Evolutionary conservation across 2,888 invertebrate genomes (phyloP).

Genomic region (Fragum sueziense): DNA sequence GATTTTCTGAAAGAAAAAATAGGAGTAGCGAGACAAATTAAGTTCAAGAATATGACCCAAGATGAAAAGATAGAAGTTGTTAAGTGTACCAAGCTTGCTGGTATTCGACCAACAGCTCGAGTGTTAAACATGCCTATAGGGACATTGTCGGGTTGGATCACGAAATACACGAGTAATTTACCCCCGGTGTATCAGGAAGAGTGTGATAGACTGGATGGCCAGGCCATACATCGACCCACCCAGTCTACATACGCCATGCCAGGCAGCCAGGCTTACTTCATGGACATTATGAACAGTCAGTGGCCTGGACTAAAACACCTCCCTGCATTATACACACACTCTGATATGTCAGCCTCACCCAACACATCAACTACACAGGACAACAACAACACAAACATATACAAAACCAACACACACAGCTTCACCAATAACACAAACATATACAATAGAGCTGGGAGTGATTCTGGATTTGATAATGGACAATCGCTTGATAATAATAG

Average conservation of each 20-base stretch:
- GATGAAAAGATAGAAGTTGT: constrained; percentile 58
- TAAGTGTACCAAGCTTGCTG: constrained; percentile 56
- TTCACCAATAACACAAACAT: neutral
- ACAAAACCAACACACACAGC: no score
- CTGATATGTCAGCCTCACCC: no score
- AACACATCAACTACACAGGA: neutral
- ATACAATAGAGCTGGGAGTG: neutral
- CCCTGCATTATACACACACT: neutral
- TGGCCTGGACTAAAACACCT: constrained; percentile 13
- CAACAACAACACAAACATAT: neutral
- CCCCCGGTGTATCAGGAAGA: constrained; percentile 42
- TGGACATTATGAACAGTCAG: constrained; percentile 12
- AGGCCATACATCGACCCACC: neutral
- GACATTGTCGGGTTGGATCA: constrained; percentile 59
- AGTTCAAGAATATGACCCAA: constrained; percentile 50
- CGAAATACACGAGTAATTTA: constrained; percentile 48
- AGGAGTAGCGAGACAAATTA: constrained; percentile 43
- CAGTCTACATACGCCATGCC: neutral
- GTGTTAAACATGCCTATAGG: constrained; percentile 57
- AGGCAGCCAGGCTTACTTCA: constrained; percentile 7
- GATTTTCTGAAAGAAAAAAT: constrained; percentile 41
- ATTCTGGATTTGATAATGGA: neutral
- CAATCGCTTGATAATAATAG: neutral
- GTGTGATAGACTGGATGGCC: neutral
- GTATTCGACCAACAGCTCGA: constrained; percentile 58